Evolutionary conservation across 2,113 vertebrate genomes (phyloP), one percentile per base, ranked within the genome.

Genomic region (Narcine bancroftii): DNA sequence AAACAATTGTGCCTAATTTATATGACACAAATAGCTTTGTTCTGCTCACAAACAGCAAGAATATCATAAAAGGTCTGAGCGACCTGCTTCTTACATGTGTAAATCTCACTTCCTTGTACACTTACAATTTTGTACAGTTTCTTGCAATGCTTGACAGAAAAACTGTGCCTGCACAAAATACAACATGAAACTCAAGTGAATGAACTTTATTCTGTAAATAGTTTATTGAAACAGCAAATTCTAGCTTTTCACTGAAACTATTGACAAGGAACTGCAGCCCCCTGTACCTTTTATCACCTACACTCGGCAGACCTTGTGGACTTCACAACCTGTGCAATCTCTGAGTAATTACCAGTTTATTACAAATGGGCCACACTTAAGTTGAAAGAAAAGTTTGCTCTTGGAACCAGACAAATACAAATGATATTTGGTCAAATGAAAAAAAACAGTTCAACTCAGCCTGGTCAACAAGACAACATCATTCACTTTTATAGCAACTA

Each of bases 1-100:
- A 91, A 66, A 91, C 71, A 65, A 91, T 91, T 91, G 65, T 91
- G 63, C 89, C 42, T 91, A 91, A 91, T 71, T 91, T 91, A 91
- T 47, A 91, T 47, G 65, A 91, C 69, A 69, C 89, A 91, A 91
- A 91, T 91, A 91, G 63, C 39, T 47, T 7, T 26, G 47, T 39
- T 69, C 89, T 47, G 47, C 47, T 91, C 89, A 71, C 89, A 91
- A 91, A 91, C 89, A 66, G 87, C 63, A 91, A 66, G 66, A 91
- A 91, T 91, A 47, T 69, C 47, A 91, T 53, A 53, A n/a, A 87
- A 71, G 85, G 42, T 45, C 89, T 47, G 63, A 91, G 10, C 24
- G 26, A 69, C 63, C 26, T 91, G 39, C 65, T 91, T 91, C 65
- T 91, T 65, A 91, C 89, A 91, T 91, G 89, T 91, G 89, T 39